phyloP scores from a whole-genome alignment of 2,113 vertebrate genomes.

The Brevimyrus niger region DNA sequence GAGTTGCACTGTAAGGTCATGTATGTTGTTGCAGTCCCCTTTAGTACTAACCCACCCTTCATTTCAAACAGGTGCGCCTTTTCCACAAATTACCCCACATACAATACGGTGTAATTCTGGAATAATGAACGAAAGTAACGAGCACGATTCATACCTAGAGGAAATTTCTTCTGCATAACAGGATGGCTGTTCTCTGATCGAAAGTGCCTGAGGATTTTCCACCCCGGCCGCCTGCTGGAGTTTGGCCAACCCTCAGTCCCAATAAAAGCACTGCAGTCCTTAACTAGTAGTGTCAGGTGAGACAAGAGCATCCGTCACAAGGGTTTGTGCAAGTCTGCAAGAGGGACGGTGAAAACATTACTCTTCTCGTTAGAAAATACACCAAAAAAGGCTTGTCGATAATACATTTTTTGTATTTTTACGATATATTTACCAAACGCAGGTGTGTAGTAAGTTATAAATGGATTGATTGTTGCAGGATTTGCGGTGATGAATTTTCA shows the following conservation, averaged over 20 bases:
- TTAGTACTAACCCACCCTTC: neutral
- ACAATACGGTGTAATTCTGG: neutral
- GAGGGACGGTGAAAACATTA: neutral
- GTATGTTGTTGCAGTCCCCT: neutral
- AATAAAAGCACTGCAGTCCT: neutral
- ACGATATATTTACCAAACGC: neutral
- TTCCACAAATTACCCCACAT: neutral
- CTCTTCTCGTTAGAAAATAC: neutral
- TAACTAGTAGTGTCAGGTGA: neutral
- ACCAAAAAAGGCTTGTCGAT: neutral
- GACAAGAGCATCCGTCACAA: neutral
- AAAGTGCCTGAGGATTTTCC: neutral
- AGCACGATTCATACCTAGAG: neutral
- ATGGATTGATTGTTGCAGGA: neutral
- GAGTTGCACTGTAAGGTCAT: neutral
- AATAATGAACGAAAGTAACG: neutral
- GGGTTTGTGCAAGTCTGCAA: neutral
- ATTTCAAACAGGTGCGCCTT: neutral
- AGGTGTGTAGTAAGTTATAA: neutral
- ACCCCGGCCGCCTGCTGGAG: neutral
- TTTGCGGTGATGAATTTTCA: neutral
- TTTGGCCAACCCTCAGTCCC: neutral
- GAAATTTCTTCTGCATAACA: neutral
- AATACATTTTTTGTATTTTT: neutral
- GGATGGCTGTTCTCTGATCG: neutral